A percentile compares a stretch with the other conserved stretches of the same genome.
Evolutionary conservation across 2,888 invertebrate species (phyloP).

Genomic region (Elegia similella): DNA sequence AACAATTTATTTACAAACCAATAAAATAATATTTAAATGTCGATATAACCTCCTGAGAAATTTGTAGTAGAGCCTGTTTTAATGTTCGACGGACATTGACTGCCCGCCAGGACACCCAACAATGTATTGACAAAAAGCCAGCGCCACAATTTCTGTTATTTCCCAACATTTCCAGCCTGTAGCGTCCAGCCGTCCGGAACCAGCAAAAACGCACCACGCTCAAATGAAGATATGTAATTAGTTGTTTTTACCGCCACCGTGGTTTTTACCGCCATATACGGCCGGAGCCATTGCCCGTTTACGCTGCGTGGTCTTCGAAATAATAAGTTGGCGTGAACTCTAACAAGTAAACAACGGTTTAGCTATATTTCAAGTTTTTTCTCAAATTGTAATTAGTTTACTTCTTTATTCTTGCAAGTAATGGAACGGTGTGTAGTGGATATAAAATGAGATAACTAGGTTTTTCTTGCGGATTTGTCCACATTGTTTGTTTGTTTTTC

Average conservation of each 20-base stretch:
- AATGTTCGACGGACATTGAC: no score
- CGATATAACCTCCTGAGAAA: no score
- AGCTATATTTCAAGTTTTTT: slow-evolving; percentile 43
- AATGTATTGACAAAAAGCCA: slow-evolving; percentile 11
- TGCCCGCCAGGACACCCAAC: neutral
- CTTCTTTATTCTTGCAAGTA: no score
- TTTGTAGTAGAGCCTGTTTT: no score
- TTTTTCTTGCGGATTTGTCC: no score
- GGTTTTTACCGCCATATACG: slow-evolving; percentile 60
- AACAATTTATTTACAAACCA: no score
- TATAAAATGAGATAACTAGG: no score
- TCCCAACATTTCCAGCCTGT: slow-evolving; percentile 60
- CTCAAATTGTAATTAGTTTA: neutral
- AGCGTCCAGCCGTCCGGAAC: slow-evolving; percentile 55
- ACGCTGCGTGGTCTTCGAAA: slow-evolving; percentile 60
- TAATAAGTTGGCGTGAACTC: slow-evolving; percentile 45
- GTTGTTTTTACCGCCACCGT: slow-evolving; percentile 58
- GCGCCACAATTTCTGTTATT: slow-evolving; percentile 35
- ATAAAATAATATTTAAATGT: no score
- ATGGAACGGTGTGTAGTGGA: no score
- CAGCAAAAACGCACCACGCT: slow-evolving; percentile 67
- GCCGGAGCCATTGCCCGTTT: slow-evolving; percentile 65
- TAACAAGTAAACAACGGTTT: slow-evolving; percentile 27
- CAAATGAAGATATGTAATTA: slow-evolving; percentile 79
- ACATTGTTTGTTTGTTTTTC: no score